Conservation (phyloP, 2,113 vertebrate species). For the Lepus americanus region DNA sequence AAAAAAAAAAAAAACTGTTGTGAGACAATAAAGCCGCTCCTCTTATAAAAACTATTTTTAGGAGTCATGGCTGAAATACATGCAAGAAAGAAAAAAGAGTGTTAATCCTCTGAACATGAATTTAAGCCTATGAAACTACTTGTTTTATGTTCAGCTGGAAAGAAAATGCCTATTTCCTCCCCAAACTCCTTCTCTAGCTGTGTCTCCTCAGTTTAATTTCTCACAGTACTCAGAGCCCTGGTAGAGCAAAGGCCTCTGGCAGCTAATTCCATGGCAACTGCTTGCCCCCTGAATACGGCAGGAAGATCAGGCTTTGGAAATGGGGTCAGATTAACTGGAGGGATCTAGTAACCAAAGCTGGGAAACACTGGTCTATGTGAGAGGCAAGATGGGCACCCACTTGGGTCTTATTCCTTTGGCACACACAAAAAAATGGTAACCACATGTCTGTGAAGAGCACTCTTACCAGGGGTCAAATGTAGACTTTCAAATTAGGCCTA, state of each 20-base stretch:
- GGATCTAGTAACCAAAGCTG: not conserved
- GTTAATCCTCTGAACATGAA: not conserved
- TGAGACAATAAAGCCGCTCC: conserved; percentile 49
- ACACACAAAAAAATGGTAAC: not conserved
- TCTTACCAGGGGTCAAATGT: not conserved
- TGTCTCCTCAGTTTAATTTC: not conserved
- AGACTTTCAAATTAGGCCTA: not conserved
- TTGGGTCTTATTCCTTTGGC: not conserved
- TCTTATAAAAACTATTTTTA: conserved; percentile 61
- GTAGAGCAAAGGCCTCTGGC: not conserved
- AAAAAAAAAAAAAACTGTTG: not conserved
- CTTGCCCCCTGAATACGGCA: not conserved
- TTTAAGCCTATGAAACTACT: not conserved
- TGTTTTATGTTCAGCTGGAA: not conserved
- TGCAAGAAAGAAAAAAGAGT: not conserved
- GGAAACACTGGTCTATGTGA: not conserved
- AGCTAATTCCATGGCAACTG: not conserved
- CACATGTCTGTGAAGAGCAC: not conserved
- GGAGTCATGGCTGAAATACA: conserved; percentile 22
- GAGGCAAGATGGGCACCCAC: not conserved
- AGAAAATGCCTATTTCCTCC: not conserved
- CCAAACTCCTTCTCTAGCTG: not conserved
- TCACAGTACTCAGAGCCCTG: not conserved
- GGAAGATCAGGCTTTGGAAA: conserved; percentile 21
- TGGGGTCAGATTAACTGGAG: not conserved